Conservation (phyloP, 2,888 invertebrate species). For the Metacarcinus magister region DNA sequence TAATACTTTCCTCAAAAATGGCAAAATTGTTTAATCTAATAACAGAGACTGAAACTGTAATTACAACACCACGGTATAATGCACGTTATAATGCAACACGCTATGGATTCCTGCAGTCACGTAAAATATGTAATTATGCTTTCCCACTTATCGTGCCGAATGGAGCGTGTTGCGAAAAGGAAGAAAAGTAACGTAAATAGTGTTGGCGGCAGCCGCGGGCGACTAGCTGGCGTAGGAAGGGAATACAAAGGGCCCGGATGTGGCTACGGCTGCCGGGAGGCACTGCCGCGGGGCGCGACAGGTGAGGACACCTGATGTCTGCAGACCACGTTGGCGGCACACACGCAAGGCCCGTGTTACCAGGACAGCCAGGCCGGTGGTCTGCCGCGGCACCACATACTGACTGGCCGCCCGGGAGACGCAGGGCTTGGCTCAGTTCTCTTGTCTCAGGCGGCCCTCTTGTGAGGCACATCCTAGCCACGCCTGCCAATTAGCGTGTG, state of each 20-base stretch:
- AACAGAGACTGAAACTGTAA: not conserved
- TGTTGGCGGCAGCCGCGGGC: not conserved
- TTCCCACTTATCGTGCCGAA: not conserved
- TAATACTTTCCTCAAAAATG: not conserved
- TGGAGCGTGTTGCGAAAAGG: constrained; percentile 20
- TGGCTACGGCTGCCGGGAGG: constrained; percentile 29
- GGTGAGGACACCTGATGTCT: constrained; percentile 33
- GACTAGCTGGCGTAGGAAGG: constrained; percentile 11
- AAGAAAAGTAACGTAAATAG: constrained; percentile 15
- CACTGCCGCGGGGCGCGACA: constrained; percentile 2
- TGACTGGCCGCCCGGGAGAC: not conserved
- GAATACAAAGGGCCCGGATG: constrained; percentile 33
- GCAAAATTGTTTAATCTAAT: constrained; percentile 35
- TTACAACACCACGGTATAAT: not conserved
- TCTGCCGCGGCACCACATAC: not conserved
- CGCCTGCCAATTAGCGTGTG: constrained; percentile 13
- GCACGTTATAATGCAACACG: not conserved
- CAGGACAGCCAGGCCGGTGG: not conserved
- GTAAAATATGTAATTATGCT: constrained; percentile 31
- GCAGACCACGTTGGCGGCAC: not conserved
- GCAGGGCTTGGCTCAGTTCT: not conserved
- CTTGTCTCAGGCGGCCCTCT: not conserved
- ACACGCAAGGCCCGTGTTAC: not conserved
- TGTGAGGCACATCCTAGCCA: not conserved
- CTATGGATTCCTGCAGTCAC: not conserved